A percentile compares a stretch with the other conserved stretches of the same genome.
phyloP scores from a whole-genome alignment of 2,113 vertebrate species.

The Channa argus region DNA sequence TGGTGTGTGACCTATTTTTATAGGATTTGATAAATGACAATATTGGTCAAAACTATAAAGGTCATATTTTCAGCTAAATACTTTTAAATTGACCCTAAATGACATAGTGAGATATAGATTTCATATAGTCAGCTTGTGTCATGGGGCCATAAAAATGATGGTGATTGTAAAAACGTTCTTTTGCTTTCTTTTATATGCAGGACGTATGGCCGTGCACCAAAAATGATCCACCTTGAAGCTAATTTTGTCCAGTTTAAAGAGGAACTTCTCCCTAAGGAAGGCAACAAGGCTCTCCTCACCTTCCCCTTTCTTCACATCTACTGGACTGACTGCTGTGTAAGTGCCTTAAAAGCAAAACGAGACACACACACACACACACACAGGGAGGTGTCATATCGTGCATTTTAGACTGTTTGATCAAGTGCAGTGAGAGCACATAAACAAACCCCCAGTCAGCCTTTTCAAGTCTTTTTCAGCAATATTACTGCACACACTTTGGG shows the following conservation, averaged over 20 bases:
- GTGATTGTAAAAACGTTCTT: not conserved
- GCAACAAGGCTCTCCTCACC: constrained; percentile 96
- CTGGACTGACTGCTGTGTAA: constrained; percentile 99
- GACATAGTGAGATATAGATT: too few relatives aligned
- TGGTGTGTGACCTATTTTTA: too few relatives aligned
- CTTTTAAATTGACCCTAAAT: not conserved
- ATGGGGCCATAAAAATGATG: not conserved
- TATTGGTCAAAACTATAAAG: not conserved
- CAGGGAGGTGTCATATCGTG: too few relatives aligned
- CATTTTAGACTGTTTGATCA: too few relatives aligned
- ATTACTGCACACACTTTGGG: not conserved
- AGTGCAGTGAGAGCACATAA: not conserved
- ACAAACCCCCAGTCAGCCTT: not conserved
- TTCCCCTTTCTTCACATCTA: constrained; percentile 99
- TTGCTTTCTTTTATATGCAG: constrained; percentile 71
- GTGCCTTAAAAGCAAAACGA: constrained; percentile 64
- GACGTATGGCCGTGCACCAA: constrained; percentile 96
- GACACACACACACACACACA: constrained; percentile 6
- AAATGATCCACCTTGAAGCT: constrained; percentile 99
- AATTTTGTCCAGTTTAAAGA: constrained; percentile 99
- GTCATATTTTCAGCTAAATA: not conserved
- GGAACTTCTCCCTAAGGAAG: constrained; percentile 96
- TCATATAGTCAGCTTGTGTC: not conserved
- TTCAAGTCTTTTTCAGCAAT: not conserved
- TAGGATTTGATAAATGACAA: too few relatives aligned